A percentile compares a stretch with the other conserved stretches of the same genome.
These are phyloP conservation scores for Acronicta leporina DNA, from an alignment of 2,888 invertebrate species.

Conservation along the genomic window DNA sequence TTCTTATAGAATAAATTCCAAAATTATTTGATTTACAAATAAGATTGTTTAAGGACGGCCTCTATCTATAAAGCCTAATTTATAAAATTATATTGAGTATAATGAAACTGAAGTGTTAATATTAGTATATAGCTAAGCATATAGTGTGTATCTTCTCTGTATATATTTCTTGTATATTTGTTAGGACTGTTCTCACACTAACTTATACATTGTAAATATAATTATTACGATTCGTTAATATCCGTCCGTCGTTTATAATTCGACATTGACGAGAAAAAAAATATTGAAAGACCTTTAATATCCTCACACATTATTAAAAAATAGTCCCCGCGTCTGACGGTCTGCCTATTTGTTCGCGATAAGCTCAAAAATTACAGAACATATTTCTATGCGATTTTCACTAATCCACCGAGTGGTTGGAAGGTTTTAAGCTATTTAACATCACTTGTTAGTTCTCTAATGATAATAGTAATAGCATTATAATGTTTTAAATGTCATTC, in stretches of 20 bases:
- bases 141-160: constrained; percentile 42
- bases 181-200: constrained; percentile 40
- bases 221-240: constrained; percentile 15
- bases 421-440: too few relatives aligned
- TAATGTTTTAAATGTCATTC: too few relatives aligned
- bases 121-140: constrained; percentile 38
- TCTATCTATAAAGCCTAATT: constrained; percentile 39
- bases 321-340: too few relatives aligned
- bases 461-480: neutral
- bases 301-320: too few relatives aligned
- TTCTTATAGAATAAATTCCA: constrained; percentile 5
- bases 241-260: constrained; percentile 28
- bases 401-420: too few relatives aligned
- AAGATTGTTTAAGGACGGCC: constrained; percentile 23
- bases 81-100: constrained; percentile 24
- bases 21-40: constrained; percentile 29
- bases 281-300: neutral
- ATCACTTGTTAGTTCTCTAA: neutral
- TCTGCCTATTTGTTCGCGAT: too few relatives aligned
- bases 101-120: constrained; percentile 47
- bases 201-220: constrained; percentile 43
- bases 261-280: constrained; percentile 31
- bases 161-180: constrained; percentile 39
- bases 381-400: too few relatives aligned
- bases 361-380: too few relatives aligned